Percentiles rank a stretch among this genome's conserved stretches.
Evolutionary conservation across 2,888 invertebrate genomes (phyloP).

Genomic region (Notodonta dromedarius): DNA sequence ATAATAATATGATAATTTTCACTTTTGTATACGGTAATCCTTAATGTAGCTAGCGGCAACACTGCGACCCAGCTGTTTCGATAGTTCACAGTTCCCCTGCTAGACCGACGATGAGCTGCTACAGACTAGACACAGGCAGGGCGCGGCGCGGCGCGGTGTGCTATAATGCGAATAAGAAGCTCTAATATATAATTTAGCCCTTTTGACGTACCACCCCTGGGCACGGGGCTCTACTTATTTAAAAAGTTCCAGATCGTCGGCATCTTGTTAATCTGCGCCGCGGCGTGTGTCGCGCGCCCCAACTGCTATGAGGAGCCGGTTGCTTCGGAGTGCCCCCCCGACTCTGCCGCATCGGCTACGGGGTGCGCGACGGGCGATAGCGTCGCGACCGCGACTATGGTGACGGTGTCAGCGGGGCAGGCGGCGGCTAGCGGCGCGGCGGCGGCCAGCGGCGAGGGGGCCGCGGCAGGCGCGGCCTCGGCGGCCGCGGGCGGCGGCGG

Average conservation of each 20-base stretch:
- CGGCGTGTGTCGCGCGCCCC: not conserved
- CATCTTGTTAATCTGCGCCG: not conserved
- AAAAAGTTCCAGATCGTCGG: not conserved
- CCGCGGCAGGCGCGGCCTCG: constrained; percentile 43
- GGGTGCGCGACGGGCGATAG: not conserved
- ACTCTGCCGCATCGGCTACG: not conserved
- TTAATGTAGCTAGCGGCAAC: too few relatives aligned
- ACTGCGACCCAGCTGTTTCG: too few relatives aligned
- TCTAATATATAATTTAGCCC: too few relatives aligned
- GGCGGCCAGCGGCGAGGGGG: constrained; percentile 36
- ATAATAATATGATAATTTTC: too few relatives aligned
- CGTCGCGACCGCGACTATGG: not conserved
- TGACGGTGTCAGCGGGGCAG: not conserved
- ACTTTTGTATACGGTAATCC: too few relatives aligned
- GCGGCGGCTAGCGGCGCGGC: not conserved
- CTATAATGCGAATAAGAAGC: not conserved
- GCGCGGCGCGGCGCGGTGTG: not conserved
- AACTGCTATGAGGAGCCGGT: not conserved
- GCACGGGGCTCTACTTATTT: not conserved
- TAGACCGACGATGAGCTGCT: too few relatives aligned
- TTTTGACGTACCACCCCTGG: too few relatives aligned
- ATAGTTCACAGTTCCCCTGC: too few relatives aligned
- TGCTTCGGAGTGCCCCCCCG: not conserved
- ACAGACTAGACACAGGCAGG: too few relatives aligned
- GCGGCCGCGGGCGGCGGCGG: constrained; percentile 30